A percentile compares a stretch with the other conserved stretches of the same genome.
These are phyloP conservation scores for Diarsia brunnea DNA, from an alignment of 2,888 invertebrate species.

Conservation along the genomic window DNA sequence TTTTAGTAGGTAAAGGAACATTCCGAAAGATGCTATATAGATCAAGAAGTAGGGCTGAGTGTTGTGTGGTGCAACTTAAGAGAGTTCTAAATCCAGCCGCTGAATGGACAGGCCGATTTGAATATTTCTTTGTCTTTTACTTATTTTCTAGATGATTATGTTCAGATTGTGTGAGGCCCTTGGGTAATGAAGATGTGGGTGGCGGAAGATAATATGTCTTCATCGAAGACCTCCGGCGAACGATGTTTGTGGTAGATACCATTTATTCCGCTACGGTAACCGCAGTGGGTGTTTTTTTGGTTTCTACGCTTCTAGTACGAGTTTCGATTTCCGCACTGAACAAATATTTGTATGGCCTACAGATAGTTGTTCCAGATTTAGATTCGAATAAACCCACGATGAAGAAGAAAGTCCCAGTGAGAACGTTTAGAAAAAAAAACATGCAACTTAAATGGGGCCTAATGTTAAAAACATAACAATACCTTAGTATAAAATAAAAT, in stretches of 20 bases:
- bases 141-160: slow-evolving; percentile 42
- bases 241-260: slow-evolving; percentile 1
- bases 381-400: slow-evolving; percentile 22
- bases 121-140: slow-evolving; percentile 30
- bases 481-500: slow-evolving; percentile 17
- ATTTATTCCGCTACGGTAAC: background rate
- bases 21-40: slow-evolving; percentile 13
- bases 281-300: slow-evolving; percentile 2
- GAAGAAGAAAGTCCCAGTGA: slow-evolving; percentile 27
- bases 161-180: slow-evolving; percentile 16
- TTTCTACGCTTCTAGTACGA: slow-evolving; percentile 28
- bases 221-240: slow-evolving; percentile 13
- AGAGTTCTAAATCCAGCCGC: slow-evolving; percentile 21
- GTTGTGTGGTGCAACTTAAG: slow-evolving; percentile 18
- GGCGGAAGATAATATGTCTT: slow-evolving; percentile 1
- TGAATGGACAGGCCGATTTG: background rate
- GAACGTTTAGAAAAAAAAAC: slow-evolving; percentile 31
- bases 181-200: slow-evolving; percentile 22
- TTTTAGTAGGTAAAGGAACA: slow-evolving; percentile 18
- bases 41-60: slow-evolving; percentile 17
- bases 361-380: slow-evolving; percentile 22
- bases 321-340: slow-evolving; percentile 11
- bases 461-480: slow-evolving; percentile 27
- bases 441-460: slow-evolving; percentile 43
- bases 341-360: slow-evolving; percentile 33